Conservation (phyloP, 2,113 vertebrate genomes). For the Tauraco erythrolophus region DNA sequence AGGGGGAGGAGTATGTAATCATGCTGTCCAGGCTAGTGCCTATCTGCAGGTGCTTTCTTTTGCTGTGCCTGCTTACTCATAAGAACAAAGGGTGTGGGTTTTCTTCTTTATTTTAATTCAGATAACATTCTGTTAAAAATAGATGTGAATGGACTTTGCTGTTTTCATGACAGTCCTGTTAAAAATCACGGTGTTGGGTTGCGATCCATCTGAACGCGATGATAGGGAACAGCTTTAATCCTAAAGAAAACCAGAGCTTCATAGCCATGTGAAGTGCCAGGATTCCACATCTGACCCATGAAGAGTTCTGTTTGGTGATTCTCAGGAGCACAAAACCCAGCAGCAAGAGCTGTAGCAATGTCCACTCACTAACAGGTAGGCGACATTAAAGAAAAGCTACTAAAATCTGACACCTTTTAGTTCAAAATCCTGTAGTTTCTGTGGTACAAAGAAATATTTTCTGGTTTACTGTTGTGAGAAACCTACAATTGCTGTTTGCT, state of each 20-base stretch:
- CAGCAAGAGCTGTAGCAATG: neutral
- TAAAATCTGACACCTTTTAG: neutral
- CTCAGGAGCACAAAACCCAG: neutral
- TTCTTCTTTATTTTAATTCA: neutral
- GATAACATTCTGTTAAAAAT: neutral
- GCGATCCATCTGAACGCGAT: neutral
- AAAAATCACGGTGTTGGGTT: neutral
- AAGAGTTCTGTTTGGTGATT: neutral
- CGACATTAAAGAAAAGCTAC: neutral
- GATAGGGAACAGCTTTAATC: neutral
- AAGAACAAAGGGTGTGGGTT: neutral
- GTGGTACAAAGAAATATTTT: neutral
- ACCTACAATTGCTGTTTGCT: neutral
- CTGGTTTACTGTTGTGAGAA: neutral
- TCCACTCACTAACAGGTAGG: neutral
- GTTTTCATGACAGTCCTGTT: neutral
- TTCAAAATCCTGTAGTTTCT: neutral
- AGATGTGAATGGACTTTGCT: neutral
- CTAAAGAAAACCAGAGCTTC: neutral
- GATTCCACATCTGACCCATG: neutral
- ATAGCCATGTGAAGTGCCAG: neutral
- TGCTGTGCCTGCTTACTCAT: neutral
- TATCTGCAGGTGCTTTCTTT: neutral
- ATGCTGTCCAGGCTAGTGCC: neutral
- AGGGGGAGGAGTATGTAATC: fast-evolving